Evolutionary conservation across 2,888 invertebrate species (phyloP).

Genomic region (Dione vanillae): DNA sequence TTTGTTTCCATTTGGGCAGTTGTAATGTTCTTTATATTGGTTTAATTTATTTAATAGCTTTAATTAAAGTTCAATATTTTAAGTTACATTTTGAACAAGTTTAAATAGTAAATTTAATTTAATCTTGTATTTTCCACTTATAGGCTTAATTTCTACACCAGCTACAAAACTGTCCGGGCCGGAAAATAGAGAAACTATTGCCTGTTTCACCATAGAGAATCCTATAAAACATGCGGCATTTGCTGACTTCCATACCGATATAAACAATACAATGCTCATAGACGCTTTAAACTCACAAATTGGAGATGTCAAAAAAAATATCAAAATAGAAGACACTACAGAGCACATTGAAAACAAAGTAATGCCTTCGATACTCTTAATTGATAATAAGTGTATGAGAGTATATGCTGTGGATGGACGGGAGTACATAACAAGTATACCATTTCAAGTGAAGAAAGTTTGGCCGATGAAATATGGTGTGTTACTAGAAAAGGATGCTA

Average conservation of each 20-base stretch:
- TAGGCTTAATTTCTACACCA: conserved; percentile 81
- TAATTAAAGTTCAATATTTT: not conserved
- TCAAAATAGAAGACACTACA: conserved; percentile 77
- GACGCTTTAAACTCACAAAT: conserved; percentile 80
- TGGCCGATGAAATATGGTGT: conserved; percentile 95
- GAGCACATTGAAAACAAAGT: conserved; percentile 80
- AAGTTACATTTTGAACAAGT: no score
- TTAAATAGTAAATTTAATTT: not conserved
- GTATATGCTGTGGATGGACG: conserved; percentile 92
- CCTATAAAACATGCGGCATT: conserved; percentile 92
- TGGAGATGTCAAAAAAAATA: conserved; percentile 76
- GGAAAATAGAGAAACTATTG: conserved; percentile 83
- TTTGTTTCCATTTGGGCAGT: no score
- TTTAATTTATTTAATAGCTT: no score
- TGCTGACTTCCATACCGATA: conserved; percentile 83
- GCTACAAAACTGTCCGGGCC: conserved; percentile 78
- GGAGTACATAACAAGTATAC: conserved; percentile 92
- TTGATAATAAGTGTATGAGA: conserved; percentile 90
- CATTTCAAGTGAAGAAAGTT: conserved; percentile 90
- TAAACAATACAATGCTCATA: conserved; percentile 83
- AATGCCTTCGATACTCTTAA: conserved; percentile 88
- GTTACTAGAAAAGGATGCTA: conserved; percentile 89
- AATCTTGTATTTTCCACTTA: conserved; percentile 29
- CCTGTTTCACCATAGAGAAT: conserved; percentile 92
- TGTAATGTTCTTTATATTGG: no score